A percentile compares a stretch with the other conserved stretches of the same genome.
phyloP scores from a whole-genome alignment of 2,888 invertebrate species.

The Listrodromus nycthemerus region DNA sequence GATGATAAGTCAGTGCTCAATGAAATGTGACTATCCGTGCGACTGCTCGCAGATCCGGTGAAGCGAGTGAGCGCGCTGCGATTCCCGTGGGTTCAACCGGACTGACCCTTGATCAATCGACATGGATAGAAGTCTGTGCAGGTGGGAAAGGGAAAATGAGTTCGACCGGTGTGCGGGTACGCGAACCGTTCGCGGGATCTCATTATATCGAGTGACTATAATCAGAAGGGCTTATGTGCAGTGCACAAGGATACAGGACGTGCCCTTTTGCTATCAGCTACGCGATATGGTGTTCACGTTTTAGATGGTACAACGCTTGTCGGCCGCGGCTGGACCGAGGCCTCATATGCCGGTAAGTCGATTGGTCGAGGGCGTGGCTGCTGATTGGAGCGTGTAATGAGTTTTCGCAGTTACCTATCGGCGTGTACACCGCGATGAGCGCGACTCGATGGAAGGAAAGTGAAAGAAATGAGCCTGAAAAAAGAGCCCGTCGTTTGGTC shows the following conservation, averaged over 20 bases:
- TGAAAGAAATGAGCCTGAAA: conserved; percentile 6
- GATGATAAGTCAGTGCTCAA: conserved; percentile 34
- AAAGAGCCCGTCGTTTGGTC: conserved; percentile 4
- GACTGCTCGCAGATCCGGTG: conserved; percentile 28
- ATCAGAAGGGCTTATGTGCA: not conserved
- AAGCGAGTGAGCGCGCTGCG: not conserved
- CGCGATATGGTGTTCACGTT: not conserved
- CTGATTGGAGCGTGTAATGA: conserved; percentile 64
- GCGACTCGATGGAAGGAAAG: conserved; percentile 19
- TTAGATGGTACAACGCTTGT: conserved; percentile 15
- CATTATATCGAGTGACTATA: conserved; percentile 29
- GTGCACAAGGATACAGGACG: not conserved
- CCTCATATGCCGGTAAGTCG: conserved; percentile 49
- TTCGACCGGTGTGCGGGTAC: not conserved
- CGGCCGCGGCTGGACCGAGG: conserved; percentile 12
- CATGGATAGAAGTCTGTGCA: conserved; percentile 43
- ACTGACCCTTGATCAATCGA: conserved; percentile 55
- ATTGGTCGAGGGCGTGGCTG: conserved; percentile 30
- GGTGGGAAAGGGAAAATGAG: conserved; percentile 7
- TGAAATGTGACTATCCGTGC: conserved; percentile 25
- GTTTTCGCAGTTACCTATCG: conserved; percentile 39
- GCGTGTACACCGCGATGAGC: conserved; percentile 12
- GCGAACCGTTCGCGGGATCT: conserved; percentile 29
- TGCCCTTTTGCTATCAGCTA: not conserved
- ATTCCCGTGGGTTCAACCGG: conserved; percentile 35